phyloP scores from a whole-genome alignment of 2,113 vertebrate genomes.

The Rana temporaria region DNA sequence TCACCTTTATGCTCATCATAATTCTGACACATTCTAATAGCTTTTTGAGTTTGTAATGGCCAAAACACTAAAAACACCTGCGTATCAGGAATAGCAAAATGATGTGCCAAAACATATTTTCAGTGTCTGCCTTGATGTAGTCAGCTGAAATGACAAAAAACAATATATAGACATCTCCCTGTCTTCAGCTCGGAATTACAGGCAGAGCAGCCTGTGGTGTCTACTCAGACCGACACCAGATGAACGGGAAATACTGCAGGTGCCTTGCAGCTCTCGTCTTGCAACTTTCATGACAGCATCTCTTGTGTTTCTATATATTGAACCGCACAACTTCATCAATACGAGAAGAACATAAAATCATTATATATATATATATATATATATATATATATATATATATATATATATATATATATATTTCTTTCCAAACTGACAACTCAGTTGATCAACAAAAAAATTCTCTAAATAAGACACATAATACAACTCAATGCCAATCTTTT shows the following conservation, averaged over 20 bases:
- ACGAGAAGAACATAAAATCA: no score
- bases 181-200: conserved; percentile 20
- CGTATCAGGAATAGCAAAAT: conserved; percentile 1
- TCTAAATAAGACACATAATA: no score
- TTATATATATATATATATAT: background rate
- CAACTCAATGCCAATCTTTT: no score
- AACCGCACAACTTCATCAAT: background rate
- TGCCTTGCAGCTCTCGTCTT: background rate
- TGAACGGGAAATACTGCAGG: conserved; percentile 47
- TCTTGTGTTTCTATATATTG: conserved; percentile 24
- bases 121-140: conserved; percentile 15
- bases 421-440: background rate
- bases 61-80: conserved; percentile 10
- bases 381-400: no score
- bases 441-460: background rate
- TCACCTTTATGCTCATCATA: no score
- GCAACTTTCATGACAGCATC: background rate
- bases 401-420: background rate
- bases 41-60: no score
- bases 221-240: conserved; percentile 39
- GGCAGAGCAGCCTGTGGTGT: background rate
- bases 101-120: conserved; percentile 24
- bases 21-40: no score
- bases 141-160: conserved; percentile 36
- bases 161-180: background rate